A percentile compares a stretch with the other conserved stretches of the same genome.
Conservation (phyloP, 1,140 invertebrate species). For the Trichoplusia ni region DNA sequence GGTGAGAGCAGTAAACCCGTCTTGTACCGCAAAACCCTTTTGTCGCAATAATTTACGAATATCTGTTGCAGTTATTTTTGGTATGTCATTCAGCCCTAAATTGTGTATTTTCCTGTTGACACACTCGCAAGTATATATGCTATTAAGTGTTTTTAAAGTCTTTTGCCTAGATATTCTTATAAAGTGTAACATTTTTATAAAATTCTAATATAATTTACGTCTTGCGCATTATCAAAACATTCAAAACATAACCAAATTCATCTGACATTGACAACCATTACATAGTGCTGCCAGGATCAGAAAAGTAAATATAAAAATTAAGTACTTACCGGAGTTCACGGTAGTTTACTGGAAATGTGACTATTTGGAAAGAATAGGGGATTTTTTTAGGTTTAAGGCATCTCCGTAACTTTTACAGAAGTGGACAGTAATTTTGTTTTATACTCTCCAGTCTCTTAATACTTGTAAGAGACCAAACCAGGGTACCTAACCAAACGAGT, state of each 20-base stretch:
- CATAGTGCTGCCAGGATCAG: slow-evolving; percentile 1
- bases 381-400: too few species aligned
- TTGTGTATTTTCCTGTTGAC: slow-evolving; percentile 55
- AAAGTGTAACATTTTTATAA: slow-evolving; percentile 42
- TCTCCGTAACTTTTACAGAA: too few species aligned
- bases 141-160: slow-evolving; percentile 32
- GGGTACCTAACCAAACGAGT: too few species aligned
- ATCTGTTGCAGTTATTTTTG: slow-evolving; percentile 62
- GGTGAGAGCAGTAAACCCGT: slow-evolving; percentile 67
- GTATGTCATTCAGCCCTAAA: slow-evolving; percentile 66
- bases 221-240: slow-evolving; percentile 16
- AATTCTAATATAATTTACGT: background rate
- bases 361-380: too few species aligned
- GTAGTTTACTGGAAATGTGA: too few species aligned
- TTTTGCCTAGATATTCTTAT: slow-evolving; percentile 30
- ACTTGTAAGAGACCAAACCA: too few species aligned
- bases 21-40: slow-evolving; percentile 72
- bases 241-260: slow-evolving; percentile 50
- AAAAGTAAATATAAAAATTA: background rate
- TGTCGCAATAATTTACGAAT: slow-evolving; percentile 68
- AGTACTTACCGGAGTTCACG: too few species aligned
- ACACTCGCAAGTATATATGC: slow-evolving; percentile 31
- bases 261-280: background rate
- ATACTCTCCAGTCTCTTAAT: too few species aligned
- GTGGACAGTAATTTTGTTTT: too few species aligned